Evolutionary conservation across 2,797 vertebrate genomes (phyloP).

Genomic region (Catamblyrhynchus diadema): DNA sequence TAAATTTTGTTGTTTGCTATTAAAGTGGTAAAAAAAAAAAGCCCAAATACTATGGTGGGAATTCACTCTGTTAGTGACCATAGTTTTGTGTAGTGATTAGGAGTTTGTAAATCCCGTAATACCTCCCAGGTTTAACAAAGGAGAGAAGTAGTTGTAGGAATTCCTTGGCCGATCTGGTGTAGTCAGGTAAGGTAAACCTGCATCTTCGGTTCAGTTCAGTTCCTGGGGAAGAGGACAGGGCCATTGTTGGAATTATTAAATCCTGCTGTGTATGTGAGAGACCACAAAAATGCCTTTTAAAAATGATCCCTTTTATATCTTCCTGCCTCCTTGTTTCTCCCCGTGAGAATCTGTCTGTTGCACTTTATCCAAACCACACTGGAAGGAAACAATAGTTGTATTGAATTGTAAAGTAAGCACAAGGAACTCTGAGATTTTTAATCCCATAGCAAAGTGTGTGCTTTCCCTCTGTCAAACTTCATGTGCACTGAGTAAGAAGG

Average conservation of each 20-base stretch:
- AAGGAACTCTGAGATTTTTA: neutral
- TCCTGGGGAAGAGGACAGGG: neutral
- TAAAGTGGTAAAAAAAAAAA: neutral
- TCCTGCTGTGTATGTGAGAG: neutral
- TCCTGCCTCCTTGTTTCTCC: neutral
- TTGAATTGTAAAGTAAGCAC: slow-evolving; percentile 1
- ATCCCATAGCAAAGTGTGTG: neutral
- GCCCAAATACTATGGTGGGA: neutral
- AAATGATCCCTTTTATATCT: neutral
- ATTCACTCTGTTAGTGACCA: neutral
- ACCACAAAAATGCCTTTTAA: slow-evolving; percentile 34
- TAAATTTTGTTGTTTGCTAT: neutral
- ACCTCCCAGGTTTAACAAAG: neutral
- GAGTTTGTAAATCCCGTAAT: neutral
- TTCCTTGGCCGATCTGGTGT: neutral
- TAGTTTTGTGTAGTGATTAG: neutral
- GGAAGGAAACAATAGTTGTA: neutral
- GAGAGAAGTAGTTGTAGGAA: neutral
- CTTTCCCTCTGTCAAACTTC: neutral
- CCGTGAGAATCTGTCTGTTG: slow-evolving; percentile 6
- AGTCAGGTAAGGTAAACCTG: neutral
- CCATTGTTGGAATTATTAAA: neutral
- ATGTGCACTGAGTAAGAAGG: neutral
- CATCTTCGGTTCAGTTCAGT: neutral
- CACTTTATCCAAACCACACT: slow-evolving; percentile 6